phyloP scores from a whole-genome alignment of 2,113 vertebrate genomes.

The Marmota flaviventris region DNA sequence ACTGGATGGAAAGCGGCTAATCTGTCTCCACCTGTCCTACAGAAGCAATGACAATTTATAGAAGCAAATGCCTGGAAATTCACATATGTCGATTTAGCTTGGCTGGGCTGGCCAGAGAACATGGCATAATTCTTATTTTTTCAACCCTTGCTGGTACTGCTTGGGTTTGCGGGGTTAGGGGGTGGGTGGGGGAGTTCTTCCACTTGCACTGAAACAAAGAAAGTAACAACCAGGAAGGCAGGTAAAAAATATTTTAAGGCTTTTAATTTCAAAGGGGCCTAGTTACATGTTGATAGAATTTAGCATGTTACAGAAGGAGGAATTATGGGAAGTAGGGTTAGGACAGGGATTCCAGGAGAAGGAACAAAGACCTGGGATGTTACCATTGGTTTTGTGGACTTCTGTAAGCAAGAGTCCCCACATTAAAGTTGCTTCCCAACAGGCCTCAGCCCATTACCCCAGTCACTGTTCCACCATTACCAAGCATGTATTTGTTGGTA shows the following conservation, averaged over 20 bases:
- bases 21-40: not conserved
- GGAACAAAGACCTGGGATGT: not conserved
- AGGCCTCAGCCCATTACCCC: not conserved
- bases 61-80: not conserved
- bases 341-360: not conserved
- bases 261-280: not conserved
- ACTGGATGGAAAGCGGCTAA: not conserved
- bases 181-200: not conserved
- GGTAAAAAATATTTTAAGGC: not conserved
- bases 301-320: not conserved
- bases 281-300: not conserved
- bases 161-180: not conserved
- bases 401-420: not conserved
- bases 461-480: not conserved
- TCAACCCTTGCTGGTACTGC: not conserved
- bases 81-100: not conserved
- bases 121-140: not conserved
- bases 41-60: not conserved
- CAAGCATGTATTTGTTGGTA: conserved; percentile 3
- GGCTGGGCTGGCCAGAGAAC: not conserved
- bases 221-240: not conserved
- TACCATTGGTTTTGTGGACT: not conserved
- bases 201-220: not conserved
- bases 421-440: not conserved
- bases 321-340: not conserved